Conservation (phyloP, 2,113 vertebrate genomes). For the Phalacrocorax brasilianus region DNA sequence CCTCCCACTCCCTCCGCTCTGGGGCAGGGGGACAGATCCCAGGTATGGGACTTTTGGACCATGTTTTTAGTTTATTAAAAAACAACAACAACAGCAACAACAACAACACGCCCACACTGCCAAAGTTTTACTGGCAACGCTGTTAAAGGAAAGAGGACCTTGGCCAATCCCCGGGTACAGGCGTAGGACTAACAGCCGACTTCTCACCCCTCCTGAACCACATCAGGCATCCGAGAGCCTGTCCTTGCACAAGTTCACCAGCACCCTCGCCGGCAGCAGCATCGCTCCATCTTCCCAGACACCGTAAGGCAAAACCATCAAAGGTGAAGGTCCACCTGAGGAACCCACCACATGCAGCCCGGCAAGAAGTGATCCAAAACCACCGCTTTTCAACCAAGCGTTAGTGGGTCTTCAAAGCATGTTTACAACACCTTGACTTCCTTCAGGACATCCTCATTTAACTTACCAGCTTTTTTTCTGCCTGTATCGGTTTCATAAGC, state of each 20-base stretch:
- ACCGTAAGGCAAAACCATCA: neutral
- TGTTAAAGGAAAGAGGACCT: neutral
- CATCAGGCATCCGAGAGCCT: neutral
- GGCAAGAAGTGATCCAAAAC: neutral
- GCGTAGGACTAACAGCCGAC: neutral
- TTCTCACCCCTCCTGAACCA: neutral
- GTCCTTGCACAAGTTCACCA: neutral
- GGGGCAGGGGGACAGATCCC: neutral
- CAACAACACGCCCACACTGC: neutral
- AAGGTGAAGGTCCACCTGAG: neutral
- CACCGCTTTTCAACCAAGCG: neutral
- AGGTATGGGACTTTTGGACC: neutral
- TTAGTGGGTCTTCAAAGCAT: neutral
- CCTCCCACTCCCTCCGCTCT: neutral
- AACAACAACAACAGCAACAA: too few species aligned
- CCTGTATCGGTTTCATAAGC: neutral
- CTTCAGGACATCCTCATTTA: neutral
- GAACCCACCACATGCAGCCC: accelerated
- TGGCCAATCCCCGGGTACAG: neutral
- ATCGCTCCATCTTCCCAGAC: neutral
- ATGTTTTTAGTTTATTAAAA: neutral
- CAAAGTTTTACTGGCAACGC: neutral
- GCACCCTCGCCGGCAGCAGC: neutral
- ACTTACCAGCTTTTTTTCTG: neutral
- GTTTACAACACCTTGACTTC: neutral